phyloP scores from a whole-genome alignment of 2,797 vertebrate genomes.

The Crenichthys baileyi region DNA sequence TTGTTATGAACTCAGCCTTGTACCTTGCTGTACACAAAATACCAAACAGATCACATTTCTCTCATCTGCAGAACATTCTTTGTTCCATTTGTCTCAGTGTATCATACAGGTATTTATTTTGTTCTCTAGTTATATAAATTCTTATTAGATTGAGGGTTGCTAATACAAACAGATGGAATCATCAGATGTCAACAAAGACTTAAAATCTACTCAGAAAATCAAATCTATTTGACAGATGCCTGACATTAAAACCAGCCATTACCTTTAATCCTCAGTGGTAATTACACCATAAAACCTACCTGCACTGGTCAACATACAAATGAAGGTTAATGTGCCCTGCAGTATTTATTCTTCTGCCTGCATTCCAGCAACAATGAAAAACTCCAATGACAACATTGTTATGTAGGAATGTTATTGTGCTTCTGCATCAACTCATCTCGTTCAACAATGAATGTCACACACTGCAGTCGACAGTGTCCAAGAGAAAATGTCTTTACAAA shows the following conservation, averaged over 20 bases:
- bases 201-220: slow-evolving; percentile 30
- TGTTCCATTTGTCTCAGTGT: background rate
- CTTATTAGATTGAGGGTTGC: background rate
- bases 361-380: slow-evolving; percentile 37
- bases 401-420: slow-evolving; percentile 22
- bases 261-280: slow-evolving; percentile 65
- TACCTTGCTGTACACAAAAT: background rate
- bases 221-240: slow-evolving; percentile 60
- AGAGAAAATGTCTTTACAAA: slow-evolving; percentile 14
- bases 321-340: slow-evolving; percentile 68
- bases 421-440: slow-evolving; percentile 22
- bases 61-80: background rate
- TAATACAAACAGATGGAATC: slow-evolving; percentile 6
- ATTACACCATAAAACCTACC: slow-evolving; percentile 65
- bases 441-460: slow-evolving; percentile 29
- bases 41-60: background rate
- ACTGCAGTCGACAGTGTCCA: slow-evolving; percentile 20
- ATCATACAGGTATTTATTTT: background rate
- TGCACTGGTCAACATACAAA: slow-evolving; percentile 60
- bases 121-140: background rate
- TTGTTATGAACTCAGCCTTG: background rate
- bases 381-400: slow-evolving; percentile 37
- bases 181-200: slow-evolving; percentile 12
- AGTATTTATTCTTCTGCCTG: slow-evolving; percentile 42
- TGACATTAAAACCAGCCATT: slow-evolving; percentile 57